Evolutionary conservation across 2,797 vertebrate species (phyloP), one percentile per base, ranked within the genome.

Genomic region (Vultur gryphus): DNA sequence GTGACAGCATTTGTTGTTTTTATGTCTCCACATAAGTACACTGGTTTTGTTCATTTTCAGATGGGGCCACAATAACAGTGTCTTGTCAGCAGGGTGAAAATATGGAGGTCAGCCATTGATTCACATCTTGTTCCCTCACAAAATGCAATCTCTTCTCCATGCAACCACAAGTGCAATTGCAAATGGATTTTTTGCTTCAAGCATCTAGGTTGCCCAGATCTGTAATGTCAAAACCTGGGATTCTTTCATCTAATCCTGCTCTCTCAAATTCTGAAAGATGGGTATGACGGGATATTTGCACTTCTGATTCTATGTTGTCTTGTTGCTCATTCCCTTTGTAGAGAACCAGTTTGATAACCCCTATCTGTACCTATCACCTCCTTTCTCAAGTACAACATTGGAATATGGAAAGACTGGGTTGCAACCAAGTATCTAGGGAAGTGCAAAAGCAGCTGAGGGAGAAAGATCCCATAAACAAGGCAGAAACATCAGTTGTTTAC

Each of bases 261-360:
- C 29, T 90, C 29, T 82, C n/a, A 65, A 24, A 52, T 52, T 49
- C 66, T 51, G 25, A 16, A 89, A 81, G 77, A 88, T n/a, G 16
- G 13, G 8, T 93, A 67, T 90, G 92, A 95, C 41, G 91, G 58
- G 82, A 89, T 67, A 93, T 18, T 84, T 91, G 75, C 75, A 92
- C 44, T 49, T 95, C 65, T 58, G 41, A 81, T 59, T 86, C 85
- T 54, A 3, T 48, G 57, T 44, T 72, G 71, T 33, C 87, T 90
- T 87, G 85, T 54, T 95, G 71, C 46, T 75, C 26, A 37, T 88
- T 86, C 82, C 81, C 62, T 77, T 81, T 17, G 7, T 26, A 72
- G 23, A 43, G 41, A 78, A 84, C 48, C 31, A 31, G 25, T 72
- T 84, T 79, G 43, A 79, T 69, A 79, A 67, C 5, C 23, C 31